These are phyloP conservation scores for Enteromius argenteus DNA, from an alignment of 2,797 vertebrate genomes.

Conservation along the genomic window DNA sequence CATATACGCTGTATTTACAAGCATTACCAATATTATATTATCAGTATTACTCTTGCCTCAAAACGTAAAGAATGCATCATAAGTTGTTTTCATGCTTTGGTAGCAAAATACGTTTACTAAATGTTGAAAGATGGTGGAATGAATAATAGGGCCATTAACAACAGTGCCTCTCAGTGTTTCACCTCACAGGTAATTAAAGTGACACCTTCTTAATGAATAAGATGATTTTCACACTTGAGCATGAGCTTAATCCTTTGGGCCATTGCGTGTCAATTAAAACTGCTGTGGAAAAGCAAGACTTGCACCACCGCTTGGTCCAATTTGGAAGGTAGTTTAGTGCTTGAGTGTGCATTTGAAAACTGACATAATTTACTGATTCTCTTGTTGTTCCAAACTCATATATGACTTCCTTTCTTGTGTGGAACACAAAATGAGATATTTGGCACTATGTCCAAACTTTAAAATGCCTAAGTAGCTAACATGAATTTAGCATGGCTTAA, in stretches of 20 bases:
- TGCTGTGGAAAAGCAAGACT: conserved; percentile 11
- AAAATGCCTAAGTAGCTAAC: neutral
- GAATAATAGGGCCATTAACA: conserved; percentile 17
- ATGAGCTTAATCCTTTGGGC: conserved; percentile 2
- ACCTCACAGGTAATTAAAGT: conserved; percentile 45
- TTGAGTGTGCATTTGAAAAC: conserved; percentile 15
- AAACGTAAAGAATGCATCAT: neutral
- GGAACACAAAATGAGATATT: neutral
- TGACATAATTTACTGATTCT: conserved; percentile 12
- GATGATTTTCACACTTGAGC: conserved; percentile 29
- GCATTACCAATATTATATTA: neutral
- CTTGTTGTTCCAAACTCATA: neutral
- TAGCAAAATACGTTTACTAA: neutral
- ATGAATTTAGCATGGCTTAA: neutral
- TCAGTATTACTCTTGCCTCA: neutral
- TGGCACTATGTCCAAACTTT: neutral
- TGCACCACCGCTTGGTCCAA: conserved; percentile 23
- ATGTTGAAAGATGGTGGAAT: neutral
- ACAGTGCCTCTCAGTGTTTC: neutral
- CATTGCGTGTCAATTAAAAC: conserved; percentile 35
- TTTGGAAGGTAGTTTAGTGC: conserved; percentile 17
- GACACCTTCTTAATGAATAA: conserved; percentile 19
- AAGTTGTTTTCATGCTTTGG: neutral
- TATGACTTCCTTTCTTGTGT: neutral
- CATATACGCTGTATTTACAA: neutral